Conservation (phyloP, 2,797 vertebrate genomes). For the Acipenser ruthenus region DNA sequence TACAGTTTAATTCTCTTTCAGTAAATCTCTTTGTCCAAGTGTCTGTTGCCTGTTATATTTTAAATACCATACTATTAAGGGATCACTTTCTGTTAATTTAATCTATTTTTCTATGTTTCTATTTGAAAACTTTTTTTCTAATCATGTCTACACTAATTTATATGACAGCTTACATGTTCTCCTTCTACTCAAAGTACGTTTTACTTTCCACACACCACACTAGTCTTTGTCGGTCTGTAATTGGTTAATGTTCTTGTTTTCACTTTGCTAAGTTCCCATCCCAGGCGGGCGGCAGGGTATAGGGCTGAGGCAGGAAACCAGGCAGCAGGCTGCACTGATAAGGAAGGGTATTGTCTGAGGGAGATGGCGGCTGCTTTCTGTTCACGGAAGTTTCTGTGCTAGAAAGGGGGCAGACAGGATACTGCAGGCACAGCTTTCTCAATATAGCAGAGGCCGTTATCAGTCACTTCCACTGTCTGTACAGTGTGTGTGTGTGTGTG, state of each 20-base stretch:
- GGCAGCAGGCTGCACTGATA: conserved; percentile 52
- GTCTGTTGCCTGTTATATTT: too few relatives aligned
- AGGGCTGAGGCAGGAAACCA: conserved; percentile 55
- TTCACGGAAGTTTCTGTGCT: conserved; percentile 28
- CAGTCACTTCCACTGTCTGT: not conserved
- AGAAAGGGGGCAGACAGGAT: conserved; percentile 25
- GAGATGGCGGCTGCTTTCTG: conserved; percentile 32
- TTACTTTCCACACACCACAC: not conserved
- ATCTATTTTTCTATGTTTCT: too few relatives aligned
- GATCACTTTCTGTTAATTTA: too few relatives aligned
- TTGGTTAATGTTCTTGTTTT: conserved; percentile 16
- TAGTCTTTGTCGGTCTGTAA: not conserved
- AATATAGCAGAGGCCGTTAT: not conserved
- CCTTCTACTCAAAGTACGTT: not conserved
- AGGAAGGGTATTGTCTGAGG: conserved; percentile 49
- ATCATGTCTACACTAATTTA: too few relatives aligned
- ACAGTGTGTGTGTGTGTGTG: not conserved
- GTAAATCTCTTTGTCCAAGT: too few relatives aligned
- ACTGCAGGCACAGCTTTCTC: conserved; percentile 16
- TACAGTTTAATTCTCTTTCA: too few relatives aligned
- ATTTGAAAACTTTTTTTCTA: too few relatives aligned
- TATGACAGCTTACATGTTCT: too few relatives aligned
- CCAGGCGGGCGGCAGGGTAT: not conserved
- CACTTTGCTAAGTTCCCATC: not conserved
- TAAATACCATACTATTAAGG: too few relatives aligned